phyloP scores from a whole-genome alignment of 2,113 vertebrate species.

The Psophia crepitans region DNA sequence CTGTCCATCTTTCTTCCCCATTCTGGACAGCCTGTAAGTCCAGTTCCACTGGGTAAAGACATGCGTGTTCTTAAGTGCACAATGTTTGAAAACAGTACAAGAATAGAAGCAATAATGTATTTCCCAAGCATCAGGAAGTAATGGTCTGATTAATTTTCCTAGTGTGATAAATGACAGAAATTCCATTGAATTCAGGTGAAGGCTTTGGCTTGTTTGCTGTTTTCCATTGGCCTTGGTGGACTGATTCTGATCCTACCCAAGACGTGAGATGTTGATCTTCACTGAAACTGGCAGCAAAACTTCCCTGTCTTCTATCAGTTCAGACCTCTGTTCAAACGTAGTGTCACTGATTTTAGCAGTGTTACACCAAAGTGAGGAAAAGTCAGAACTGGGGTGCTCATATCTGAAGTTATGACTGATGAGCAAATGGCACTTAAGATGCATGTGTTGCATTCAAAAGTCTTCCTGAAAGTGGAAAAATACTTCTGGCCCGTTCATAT shows the following conservation, averaged over 20 bases:
- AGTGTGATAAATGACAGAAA: not conserved
- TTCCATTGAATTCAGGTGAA: not conserved
- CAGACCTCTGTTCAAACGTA: accelerated
- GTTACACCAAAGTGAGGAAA: not conserved
- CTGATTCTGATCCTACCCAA: not conserved
- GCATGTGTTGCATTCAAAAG: not conserved
- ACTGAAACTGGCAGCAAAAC: not conserved
- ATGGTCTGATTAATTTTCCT: not conserved
- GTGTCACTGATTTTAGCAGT: not conserved
- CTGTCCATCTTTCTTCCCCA: not conserved
- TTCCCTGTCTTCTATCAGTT: not conserved
- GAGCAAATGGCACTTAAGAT: not conserved
- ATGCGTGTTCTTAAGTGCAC: accelerated
- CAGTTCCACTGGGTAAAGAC: not conserved
- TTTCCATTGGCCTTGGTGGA: not conserved
- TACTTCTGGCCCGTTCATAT: not conserved
- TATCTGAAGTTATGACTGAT: not conserved
- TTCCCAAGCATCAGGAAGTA: not conserved
- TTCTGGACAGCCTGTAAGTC: not conserved
- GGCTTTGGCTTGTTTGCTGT: not conserved
- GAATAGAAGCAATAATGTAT: not conserved
- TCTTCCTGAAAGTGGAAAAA: not conserved
- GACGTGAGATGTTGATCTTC: not conserved
- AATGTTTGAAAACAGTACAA: not conserved
- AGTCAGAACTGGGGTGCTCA: not conserved